Base-by-base conservation (phyloP, 2,113 vertebrate genomes). In the Tetrao urogallus region DNA sequence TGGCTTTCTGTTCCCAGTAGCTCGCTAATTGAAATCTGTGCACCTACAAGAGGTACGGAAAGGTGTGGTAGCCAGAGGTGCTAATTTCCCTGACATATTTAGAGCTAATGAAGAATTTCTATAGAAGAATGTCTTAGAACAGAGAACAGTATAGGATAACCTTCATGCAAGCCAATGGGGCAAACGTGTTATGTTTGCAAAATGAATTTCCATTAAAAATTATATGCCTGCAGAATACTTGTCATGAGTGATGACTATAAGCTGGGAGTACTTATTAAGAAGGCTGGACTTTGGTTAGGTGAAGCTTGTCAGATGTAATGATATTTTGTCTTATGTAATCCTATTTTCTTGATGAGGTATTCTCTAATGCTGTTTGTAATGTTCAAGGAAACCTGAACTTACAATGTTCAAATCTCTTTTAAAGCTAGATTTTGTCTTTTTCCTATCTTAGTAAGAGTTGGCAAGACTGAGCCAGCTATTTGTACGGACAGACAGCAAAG, bases 1-100 rank as follows among this genome's bases (percentile, higher is more conserved):
- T 93, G 75, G 13, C 89, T 94, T 95, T 88, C 43, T 93, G 22
- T 94, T 97, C 79, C 64, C 60, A 45, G 32, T 79, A 71, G 47
- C 71, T 90, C 57, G 83, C 77, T 95, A 88, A 80, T 90, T 94
- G 70, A 92, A 73, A 82, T 9, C 45, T 48, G 43, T 81, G 50
- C 56, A 48, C 50, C 88, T 92, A 88, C 74, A 88, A 69, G 54
- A 75, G 8, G 8, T 65, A n/a, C 15, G 66, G 81, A 73, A 89
- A 48, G 48, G 48, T 64, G 25, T 28, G 70, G 11, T 77, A 52
- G 83, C 65, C 65, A 76, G 73, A 82, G 75, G 12, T 75, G 21
- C 42, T 5, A 4, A 42, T 96, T 96, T 93, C 43, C 61, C n/a
- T n/a, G 8, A 69, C 45, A 61, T 10, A 38, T 11, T 30, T 82